phyloP scores from a whole-genome alignment of 30 jellyfish, hydroid and myxozoan species.

The Aurelia aurita region DNA sequence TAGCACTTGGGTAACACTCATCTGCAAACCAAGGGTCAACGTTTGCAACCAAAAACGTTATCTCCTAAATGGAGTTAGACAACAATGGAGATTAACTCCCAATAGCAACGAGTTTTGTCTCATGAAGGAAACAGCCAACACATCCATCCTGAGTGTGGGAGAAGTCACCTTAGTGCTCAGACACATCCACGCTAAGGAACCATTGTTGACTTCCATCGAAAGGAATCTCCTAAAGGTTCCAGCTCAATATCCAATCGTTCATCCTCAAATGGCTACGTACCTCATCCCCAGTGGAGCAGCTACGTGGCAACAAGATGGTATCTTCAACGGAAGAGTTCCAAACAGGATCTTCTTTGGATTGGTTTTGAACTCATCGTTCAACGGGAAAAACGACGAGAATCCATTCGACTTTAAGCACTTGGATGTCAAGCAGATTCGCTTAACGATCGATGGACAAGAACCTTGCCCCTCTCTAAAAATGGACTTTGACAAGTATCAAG shows the following conservation, averaged over 20 bases:
- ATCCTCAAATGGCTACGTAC: slow-evolving; percentile 19
- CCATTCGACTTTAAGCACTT: too few species aligned
- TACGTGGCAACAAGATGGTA: slow-evolving; percentile 17
- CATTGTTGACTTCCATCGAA: neutral
- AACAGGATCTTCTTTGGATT: slow-evolving; percentile 35
- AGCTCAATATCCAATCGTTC: neutral
- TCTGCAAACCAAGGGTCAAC: neutral
- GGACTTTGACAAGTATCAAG: too few species aligned
- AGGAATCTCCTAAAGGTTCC: neutral
- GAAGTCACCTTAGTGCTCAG: neutral
- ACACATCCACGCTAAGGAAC: neutral
- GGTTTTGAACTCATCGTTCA: slow-evolving; percentile 20
- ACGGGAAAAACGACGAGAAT: too few species aligned
- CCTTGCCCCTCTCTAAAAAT: too few species aligned
- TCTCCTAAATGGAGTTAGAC: neutral
- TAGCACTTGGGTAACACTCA: neutral
- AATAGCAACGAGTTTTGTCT: neutral
- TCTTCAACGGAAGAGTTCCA: slow-evolving; percentile 35
- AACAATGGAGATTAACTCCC: neutral
- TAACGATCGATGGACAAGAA: too few species aligned
- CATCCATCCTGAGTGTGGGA: neutral
- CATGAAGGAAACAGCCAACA: neutral
- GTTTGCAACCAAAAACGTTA: slow-evolving; percentile 3
- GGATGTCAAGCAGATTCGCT: too few species aligned
- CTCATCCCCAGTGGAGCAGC: neutral